Percentiles rank a stretch among this genome's conserved stretches.
Conservation (phyloP, 2,113 vertebrate species). For the Dipodomys merriami region DNA sequence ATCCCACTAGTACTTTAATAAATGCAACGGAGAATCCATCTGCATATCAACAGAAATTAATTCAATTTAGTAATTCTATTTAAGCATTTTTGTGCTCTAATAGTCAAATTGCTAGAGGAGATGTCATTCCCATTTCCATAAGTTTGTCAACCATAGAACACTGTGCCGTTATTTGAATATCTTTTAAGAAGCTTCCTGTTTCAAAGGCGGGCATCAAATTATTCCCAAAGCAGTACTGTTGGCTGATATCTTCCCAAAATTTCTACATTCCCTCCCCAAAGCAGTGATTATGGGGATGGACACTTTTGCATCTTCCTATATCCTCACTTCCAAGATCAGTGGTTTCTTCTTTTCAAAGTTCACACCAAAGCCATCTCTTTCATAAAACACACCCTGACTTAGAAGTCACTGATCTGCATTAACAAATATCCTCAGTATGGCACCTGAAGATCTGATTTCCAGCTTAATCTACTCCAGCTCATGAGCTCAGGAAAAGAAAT, state of each 20-base stretch:
- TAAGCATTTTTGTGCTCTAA: conserved; percentile 82
- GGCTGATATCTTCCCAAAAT: not conserved
- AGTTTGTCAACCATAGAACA: conserved; percentile 63
- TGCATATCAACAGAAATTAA: conserved; percentile 71
- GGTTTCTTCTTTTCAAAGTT: not conserved
- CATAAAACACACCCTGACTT: not conserved
- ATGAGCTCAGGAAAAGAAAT: not conserved
- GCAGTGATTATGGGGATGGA: not conserved
- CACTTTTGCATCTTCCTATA: not conserved
- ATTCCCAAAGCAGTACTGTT: not conserved
- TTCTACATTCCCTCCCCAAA: not conserved
- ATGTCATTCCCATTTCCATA: conserved; percentile 82
- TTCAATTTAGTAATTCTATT: conserved; percentile 80
- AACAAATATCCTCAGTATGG: not conserved
- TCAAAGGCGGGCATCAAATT: conserved; percentile 27
- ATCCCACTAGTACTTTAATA: conserved; percentile 72
- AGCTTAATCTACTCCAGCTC: not conserved
- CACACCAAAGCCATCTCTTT: not conserved
- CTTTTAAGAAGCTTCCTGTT: conserved; percentile 70
- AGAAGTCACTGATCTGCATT: not conserved
- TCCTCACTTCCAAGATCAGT: not conserved
- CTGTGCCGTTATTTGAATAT: conserved; percentile 69
- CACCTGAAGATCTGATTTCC: not conserved
- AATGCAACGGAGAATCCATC: conserved; percentile 65
- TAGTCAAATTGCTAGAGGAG: conserved; percentile 72